These are phyloP conservation scores for Rotaria macrura DNA, from an alignment of 2,888 invertebrate genomes.

Conservation along the genomic window DNA sequence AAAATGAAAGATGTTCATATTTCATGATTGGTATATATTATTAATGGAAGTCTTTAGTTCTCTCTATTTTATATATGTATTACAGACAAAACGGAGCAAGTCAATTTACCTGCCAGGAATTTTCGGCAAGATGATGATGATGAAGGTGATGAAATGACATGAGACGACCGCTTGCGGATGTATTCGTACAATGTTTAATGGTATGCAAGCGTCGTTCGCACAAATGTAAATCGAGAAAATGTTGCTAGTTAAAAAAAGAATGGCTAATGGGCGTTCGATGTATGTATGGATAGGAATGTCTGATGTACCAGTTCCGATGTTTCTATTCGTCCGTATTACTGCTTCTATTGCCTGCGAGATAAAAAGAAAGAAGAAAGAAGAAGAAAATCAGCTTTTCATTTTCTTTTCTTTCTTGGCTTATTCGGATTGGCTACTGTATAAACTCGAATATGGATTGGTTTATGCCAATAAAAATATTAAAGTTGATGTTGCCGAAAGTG, in stretches of 20 bases:
- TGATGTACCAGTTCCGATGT: neutral
- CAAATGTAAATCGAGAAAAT: neutral
- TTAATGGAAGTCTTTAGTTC: neutral
- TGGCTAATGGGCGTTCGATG: neutral
- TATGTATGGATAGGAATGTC: neutral
- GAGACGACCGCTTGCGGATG: slow-evolving; percentile 9
- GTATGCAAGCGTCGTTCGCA: neutral
- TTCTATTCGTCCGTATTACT: neutral
- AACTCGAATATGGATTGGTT: neutral
- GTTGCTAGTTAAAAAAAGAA: neutral
- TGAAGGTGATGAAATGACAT: slow-evolving; percentile 19
- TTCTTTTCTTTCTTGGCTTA: neutral
- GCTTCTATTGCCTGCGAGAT: neutral
- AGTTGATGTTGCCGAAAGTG: neutral
- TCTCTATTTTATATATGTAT: neutral
- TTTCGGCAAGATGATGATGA: slow-evolving; percentile 20
- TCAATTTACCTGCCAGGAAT: slow-evolving; percentile 22
- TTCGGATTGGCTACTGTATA: neutral
- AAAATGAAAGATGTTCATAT: too few species aligned
- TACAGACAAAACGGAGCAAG: neutral
- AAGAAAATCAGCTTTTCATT: neutral
- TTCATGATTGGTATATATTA: too few species aligned
- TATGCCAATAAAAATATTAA: neutral
- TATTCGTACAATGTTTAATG: neutral
- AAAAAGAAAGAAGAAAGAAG: neutral